Evolutionary conservation across 1,140 invertebrate species (phyloP), one percentile per base, ranked within the genome.

Genomic region (Pseudomyrmex flavicornis): DNA sequence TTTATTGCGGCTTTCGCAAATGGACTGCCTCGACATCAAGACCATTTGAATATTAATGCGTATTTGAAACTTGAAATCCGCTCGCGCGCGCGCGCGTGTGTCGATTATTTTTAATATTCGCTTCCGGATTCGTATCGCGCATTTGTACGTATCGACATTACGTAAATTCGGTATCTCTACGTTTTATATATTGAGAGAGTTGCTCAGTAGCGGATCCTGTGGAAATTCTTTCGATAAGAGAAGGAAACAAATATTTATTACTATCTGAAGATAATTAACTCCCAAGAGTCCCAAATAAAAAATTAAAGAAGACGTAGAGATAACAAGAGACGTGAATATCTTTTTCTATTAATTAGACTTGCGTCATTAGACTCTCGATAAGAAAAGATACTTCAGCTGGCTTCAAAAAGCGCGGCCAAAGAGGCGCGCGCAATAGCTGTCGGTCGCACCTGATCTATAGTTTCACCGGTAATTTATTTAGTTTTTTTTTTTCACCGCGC

Each of bases 1-100:
- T 50, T 20, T 12, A 52, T 15, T 35, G 46, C 44, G 52, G 54
- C 65, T 61, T 85, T 82, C 61, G 77, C 83, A 75, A 88, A 88
- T 83, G 22, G 83, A 84, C 17, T 69, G 50, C 7, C 35, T 68
- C 46, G 20, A 17, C 65, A 26, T 44, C 61, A 20, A 59, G 54
- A 70, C 15, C 22, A 54, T 70, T 54, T 70, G 35, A 46, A 20
- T 77, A 58, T 15, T 70, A 70, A 59, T 56, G 65, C 54, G 56
- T 35, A 70, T 72, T 50, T 72, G 44, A 17, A 72, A 80, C 5
- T n/a, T 70, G 48, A 22, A 46, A 35, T 35, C 35, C 35, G 35
- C 20, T 7, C 35, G 35, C 20, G 13, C 13, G 44, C 5, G 54
- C 1, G 44, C 5, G 54, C 1, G 1, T 48, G 8, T 26, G 56